A percentile compares a stretch with the other conserved stretches of the same genome.
phyloP scores from a whole-genome alignment of 2,797 vertebrate species.

The Galago senegalensis region DNA sequence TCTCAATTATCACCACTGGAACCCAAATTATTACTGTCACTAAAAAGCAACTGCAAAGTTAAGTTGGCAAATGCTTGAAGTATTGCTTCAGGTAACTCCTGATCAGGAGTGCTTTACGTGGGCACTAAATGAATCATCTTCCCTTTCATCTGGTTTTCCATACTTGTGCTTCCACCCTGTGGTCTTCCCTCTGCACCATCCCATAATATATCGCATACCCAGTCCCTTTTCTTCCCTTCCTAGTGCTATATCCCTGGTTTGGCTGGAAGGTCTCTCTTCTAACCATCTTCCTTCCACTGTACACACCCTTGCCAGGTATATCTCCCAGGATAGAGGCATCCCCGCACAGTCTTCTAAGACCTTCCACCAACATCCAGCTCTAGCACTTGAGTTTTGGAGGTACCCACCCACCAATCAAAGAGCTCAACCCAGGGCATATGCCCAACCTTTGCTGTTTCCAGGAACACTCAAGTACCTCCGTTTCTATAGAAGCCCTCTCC shows the following conservation, averaged over 20 bases:
- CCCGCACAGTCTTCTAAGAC: background rate
- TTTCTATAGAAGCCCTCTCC: background rate
- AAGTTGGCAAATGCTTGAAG: background rate
- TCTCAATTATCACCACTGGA: background rate
- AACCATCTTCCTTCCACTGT: background rate
- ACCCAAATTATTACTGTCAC: background rate
- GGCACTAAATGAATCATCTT: background rate
- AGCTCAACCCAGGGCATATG: accelerated
- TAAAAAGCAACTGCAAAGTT: conserved; percentile 10
- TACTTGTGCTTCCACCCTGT: background rate
- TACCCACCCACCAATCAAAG: background rate
- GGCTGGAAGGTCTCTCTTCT: background rate
- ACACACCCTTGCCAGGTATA: background rate
- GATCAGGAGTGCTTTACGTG: background rate
- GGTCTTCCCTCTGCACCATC: background rate
- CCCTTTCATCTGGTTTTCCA: background rate
- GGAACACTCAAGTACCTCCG: background rate
- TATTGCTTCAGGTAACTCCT: background rate
- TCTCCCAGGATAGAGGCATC: background rate
- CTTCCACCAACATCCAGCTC: accelerated
- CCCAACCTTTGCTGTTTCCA: background rate
- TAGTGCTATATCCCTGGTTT: background rate
- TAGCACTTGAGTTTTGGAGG: too few species aligned
- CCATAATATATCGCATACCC: background rate
- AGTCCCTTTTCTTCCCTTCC: background rate